Evolutionary conservation across 2,888 invertebrate genomes (phyloP), one percentile per base, ranked within the genome.

Genomic region (Drosophila lutescens): DNA sequence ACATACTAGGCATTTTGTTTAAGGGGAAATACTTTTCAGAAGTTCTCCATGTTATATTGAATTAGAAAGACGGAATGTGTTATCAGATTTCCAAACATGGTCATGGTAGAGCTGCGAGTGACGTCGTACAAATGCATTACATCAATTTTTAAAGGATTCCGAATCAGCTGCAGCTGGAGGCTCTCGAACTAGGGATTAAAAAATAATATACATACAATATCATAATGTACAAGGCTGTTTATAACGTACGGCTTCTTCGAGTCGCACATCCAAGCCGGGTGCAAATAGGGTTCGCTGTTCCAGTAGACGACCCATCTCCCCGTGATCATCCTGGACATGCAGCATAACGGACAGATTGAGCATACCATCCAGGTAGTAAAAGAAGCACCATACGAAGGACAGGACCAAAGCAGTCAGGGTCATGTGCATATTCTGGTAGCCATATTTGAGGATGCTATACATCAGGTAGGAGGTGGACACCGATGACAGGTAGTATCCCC

Each of bases 1-100:
- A 1, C 7, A 7, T 26, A 7, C 30, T 30, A 8, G 30, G 30
- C 30, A 30, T 0, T 30, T 30, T 30, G 8, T 30, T 30, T 7
- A 30, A 30, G 1, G 30, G 30, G 8, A 30, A 30, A 30, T 30
- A 30, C 30, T 8, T 30, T 30, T 30, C 8, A 30, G 8, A 30
- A 30, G 30, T 30, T 32, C 32, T 78, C 51, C 2, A 81, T 59
- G 32, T 83, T 89, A 15, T 73, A 69, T 61, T 83, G 83, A 46
- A 83, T 83, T 0, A 83, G 53, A 0, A 78, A 15, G 6, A 88
- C 3, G 0, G 41, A 62, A 47, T 74, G 47, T 2, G 53, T 55
- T n/a, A 80, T 3, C 2, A 89, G 5, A 0, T 74, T 46, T 30
- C 62, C 61, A 2, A 54, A 0, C 44, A 79, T 6, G 3, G 73